Base-by-base conservation (phyloP, 2,113 vertebrate species). In the Eclectus roratus region DNA sequence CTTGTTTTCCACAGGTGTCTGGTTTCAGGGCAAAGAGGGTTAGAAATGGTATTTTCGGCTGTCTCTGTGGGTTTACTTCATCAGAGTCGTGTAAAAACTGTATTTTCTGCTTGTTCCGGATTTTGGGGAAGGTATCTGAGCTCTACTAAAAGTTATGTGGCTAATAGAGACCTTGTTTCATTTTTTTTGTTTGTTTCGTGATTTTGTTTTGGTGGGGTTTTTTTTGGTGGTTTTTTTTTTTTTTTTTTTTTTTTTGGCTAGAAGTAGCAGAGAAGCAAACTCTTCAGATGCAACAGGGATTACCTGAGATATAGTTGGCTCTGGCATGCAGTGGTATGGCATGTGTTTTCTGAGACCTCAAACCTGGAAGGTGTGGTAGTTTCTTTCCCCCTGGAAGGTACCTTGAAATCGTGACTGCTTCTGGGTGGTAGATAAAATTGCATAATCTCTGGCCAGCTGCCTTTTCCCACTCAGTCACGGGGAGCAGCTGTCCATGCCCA, bases 221-320 rank as follows among this genome's bases (percentile, higher is more conserved):
- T 35, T 37, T 6, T 29, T 23, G 23, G 28, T 64, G 25, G 24
- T 13, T 50, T 27, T 50, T 14, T 50, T 50, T 50, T 50, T 14
- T 50, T 50, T 49, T 13, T 27, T 29, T 41, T 5, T 13, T 43
- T 18, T 80, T 6, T 78, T 28, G 8, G 7, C 37, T 66, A 4
- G n/a, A 23, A 46, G 29, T 17, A 19, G 6, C 28, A 24, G 50
- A 37, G 43, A 29, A 55, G 44, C 9, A 35, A 60, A 49, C 58
- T 46, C 37, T 49, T 70, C 0, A 3, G 37, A 16, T 5, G 5
- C 5, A 28, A 3, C 18, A 1, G 2, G 23, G 65, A 2, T 53
- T 84, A 13, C 37, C 53, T 46, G 61, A 39, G 56, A 4, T 31
- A 5, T 0, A 73, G 44, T 21, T 28, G 21, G 9, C 15, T 23